Evolutionary conservation across 2,113 vertebrate genomes (phyloP).

Genomic region (Camelus bactrianus): DNA sequence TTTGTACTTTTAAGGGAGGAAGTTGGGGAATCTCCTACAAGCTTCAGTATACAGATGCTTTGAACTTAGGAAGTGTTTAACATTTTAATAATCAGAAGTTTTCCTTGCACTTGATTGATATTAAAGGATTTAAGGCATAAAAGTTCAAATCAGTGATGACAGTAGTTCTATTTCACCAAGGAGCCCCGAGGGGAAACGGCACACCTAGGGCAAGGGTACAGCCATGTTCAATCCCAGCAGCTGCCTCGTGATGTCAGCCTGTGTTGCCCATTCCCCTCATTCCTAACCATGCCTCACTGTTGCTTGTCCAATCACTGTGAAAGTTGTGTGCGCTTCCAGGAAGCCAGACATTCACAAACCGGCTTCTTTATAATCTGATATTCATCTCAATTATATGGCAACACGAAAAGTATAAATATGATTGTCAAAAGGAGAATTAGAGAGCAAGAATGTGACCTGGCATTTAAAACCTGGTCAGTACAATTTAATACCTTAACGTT

Average conservation of each 20-base stretch:
- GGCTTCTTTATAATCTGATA: background rate
- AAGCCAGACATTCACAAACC: background rate
- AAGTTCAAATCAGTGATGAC: background rate
- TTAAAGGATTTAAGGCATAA: background rate
- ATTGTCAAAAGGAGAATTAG: background rate
- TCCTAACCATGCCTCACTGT: background rate
- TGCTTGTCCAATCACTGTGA: background rate
- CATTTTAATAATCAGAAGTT: background rate
- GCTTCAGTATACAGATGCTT: background rate
- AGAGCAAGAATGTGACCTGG: background rate
- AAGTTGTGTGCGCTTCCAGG: background rate
- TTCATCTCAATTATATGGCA: background rate
- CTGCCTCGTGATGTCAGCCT: background rate
- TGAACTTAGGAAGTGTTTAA: background rate
- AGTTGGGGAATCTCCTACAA: background rate
- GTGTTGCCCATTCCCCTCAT: accelerated
- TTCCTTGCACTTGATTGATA: background rate
- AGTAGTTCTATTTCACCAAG: background rate
- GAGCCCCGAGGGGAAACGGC: background rate
- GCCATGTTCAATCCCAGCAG: background rate
- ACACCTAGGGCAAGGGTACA: accelerated
- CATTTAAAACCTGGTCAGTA: background rate
- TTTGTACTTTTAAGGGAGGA: background rate
- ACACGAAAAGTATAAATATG: background rate
- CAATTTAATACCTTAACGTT: background rate